Conservation (phyloP, 2,888 invertebrate species). For the Acleris emargana region DNA sequence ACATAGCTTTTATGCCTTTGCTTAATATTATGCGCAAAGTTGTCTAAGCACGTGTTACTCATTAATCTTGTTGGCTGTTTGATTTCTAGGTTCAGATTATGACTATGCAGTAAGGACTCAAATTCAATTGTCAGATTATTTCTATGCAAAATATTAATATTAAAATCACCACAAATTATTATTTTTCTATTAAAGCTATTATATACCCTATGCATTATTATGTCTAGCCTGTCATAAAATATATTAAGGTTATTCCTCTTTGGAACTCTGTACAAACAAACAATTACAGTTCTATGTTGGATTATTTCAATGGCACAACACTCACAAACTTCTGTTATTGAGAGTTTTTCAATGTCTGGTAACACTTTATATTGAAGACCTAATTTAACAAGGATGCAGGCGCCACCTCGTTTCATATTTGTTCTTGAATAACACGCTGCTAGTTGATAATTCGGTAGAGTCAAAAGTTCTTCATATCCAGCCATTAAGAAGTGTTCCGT, state of each 20-base stretch:
- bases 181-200: too few species aligned
- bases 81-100: too few species aligned
- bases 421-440: background rate
- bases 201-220: too few species aligned
- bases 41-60: too few species aligned
- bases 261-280: background rate
- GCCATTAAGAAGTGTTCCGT: slow-evolving; percentile 6
- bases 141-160: too few species aligned
- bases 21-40: too few species aligned
- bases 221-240: background rate
- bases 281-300: background rate
- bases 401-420: background rate
- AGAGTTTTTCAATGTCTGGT: background rate
- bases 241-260: background rate
- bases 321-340: background rate
- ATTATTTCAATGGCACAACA: slow-evolving; percentile 5
- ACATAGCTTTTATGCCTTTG: too few species aligned
- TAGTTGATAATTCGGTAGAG: background rate
- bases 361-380: background rate
- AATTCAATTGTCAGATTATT: too few species aligned
- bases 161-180: too few species aligned
- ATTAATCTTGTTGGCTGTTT: too few species aligned
- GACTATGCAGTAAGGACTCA: too few species aligned
- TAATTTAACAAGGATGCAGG: background rate
- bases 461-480: slow-evolving; percentile 1